Conservation (phyloP, 2,113 vertebrate genomes). For the Potamarius usumacintae region DNA sequence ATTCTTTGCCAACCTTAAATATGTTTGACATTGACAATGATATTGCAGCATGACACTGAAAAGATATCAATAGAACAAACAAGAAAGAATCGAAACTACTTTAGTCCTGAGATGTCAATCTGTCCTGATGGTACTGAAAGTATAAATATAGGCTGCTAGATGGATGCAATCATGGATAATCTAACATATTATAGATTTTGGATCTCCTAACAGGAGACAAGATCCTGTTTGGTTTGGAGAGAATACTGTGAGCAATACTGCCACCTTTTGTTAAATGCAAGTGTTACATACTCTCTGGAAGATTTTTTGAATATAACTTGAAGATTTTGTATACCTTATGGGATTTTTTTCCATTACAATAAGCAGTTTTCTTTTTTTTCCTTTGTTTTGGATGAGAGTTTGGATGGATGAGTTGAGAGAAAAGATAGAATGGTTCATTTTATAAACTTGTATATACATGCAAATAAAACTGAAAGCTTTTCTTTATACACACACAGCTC, state of each 20-base stretch:
- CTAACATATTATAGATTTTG: slow-evolving; percentile 52
- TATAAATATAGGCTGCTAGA: slow-evolving; percentile 69
- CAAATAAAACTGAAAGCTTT: not conserved
- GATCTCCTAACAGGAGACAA: slow-evolving; percentile 13
- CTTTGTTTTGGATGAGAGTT: not conserved
- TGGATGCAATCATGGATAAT: slow-evolving; percentile 57
- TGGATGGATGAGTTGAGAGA: not conserved
- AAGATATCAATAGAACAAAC: slow-evolving; percentile 15
- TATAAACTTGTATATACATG: not conserved
- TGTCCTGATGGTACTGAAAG: slow-evolving; percentile 25
- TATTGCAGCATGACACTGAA: not conserved
- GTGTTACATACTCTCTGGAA: not conserved
- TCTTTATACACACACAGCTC: not conserved
- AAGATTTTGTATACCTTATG: not conserved
- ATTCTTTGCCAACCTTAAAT: not conserved
- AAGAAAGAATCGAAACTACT: not conserved
- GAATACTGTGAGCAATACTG: slow-evolving; percentile 65
- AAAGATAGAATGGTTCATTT: not conserved
- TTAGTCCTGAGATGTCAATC: not conserved
- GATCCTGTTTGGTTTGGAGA: not conserved
- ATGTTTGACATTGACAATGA: not conserved
- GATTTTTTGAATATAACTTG: not conserved
- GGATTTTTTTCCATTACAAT: not conserved
- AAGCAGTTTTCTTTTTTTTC: not conserved
- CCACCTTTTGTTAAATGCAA: slow-evolving; percentile 65